Percentiles rank a stretch among this genome's conserved stretches.
These are phyloP conservation scores for Onychomys torridus DNA, from an alignment of 2,797 vertebrate genomes.

Conservation along the genomic window DNA sequence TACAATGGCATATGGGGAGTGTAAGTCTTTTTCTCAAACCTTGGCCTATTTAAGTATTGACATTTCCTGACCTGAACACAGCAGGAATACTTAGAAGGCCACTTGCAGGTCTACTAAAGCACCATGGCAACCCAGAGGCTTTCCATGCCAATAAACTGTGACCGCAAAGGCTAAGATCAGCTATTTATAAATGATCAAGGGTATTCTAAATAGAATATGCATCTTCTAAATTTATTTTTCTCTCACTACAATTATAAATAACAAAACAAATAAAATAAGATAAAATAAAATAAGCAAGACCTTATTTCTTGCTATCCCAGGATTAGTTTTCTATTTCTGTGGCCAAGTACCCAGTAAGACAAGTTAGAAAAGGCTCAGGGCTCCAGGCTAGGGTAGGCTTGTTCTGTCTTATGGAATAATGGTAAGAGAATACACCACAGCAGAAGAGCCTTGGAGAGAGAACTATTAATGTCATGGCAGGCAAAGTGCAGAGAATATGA, in stretches of 20 bases:
- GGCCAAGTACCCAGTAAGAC: not conserved
- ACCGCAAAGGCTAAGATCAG: not conserved
- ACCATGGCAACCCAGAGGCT: not conserved
- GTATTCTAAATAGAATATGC: not conserved
- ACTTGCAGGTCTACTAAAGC: slow-evolving; percentile 1
- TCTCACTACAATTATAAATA: not conserved
- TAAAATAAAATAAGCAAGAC: not conserved
- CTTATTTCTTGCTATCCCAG: not conserved
- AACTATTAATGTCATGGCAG: not conserved
- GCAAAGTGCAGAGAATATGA: not conserved
- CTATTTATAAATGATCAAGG: not conserved
- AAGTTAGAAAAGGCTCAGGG: not conserved
- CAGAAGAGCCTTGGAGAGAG: not conserved
- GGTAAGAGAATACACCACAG: not conserved
- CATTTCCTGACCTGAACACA: not conserved
- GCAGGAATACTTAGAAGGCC: not conserved
- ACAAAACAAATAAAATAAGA: not conserved
- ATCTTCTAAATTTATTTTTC: slow-evolving; percentile 25
- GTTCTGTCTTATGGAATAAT: rapidly evolving
- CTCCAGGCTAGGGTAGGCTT: not conserved
- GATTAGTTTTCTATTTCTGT: not conserved
- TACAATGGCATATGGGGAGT: not conserved
- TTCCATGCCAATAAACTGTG: not conserved
- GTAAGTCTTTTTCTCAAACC: slow-evolving; percentile 24
- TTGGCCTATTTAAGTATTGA: slow-evolving; percentile 24